Evolutionary conservation across 2,797 vertebrate species (phyloP).

Genomic region (Erethizon dorsatum): DNA sequence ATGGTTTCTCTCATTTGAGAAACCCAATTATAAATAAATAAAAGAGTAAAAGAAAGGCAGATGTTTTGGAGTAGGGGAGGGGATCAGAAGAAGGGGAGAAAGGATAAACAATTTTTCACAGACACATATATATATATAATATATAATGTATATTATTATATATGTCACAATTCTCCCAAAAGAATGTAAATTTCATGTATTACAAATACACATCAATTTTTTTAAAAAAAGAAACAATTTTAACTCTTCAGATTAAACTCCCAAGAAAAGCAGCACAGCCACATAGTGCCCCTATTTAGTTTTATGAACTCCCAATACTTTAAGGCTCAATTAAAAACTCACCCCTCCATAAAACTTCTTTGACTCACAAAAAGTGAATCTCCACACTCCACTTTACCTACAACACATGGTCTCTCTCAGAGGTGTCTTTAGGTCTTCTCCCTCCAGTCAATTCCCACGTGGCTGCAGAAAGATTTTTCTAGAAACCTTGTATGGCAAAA

Average conservation of each 20-base stretch:
- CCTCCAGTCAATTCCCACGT: background rate
- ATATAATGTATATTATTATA: too few species aligned
- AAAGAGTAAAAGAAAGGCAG: background rate
- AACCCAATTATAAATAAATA: background rate
- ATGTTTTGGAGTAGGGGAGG: background rate
- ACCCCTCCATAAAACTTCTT: background rate
- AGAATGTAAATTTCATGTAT: background rate
- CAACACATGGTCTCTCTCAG: background rate
- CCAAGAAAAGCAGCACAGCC: background rate
- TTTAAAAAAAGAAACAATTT: background rate
- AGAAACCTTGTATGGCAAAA: background rate
- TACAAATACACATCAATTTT: background rate
- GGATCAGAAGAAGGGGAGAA: background rate
- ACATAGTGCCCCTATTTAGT: background rate
- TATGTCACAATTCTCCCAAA: background rate
- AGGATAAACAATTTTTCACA: background rate
- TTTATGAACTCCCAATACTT: background rate
- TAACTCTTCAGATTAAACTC: background rate
- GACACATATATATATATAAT: too few species aligned
- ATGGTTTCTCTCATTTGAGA: background rate
- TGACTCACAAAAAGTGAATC: background rate
- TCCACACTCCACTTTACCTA: background rate
- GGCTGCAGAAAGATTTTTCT: constrained; percentile 16
- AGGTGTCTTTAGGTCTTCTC: background rate
- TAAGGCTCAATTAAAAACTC: background rate